Evolutionary conservation across 2,797 vertebrate genomes (phyloP).

Genomic region (Mormyrops boulengeri): DNA sequence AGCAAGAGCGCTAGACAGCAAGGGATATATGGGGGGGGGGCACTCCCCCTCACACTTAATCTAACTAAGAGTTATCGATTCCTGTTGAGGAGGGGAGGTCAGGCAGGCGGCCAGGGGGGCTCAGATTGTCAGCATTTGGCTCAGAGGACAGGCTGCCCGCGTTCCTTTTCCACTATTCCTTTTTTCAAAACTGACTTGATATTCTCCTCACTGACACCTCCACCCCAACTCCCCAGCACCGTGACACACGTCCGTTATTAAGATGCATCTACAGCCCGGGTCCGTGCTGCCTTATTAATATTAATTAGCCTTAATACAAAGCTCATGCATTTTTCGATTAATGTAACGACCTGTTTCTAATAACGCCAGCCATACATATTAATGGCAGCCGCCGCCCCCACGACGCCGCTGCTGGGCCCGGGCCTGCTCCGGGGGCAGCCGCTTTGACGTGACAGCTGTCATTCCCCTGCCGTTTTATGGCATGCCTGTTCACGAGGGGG

Average conservation of each 20-base stretch:
- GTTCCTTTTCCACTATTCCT: background rate
- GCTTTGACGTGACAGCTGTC: background rate
- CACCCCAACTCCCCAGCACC: slow-evolving; percentile 11
- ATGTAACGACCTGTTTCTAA: slow-evolving; percentile 41
- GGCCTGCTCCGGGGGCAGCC: slow-evolving; percentile 25
- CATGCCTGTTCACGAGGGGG: background rate
- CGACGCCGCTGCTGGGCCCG: background rate
- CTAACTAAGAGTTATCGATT: background rate
- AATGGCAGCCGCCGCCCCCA: slow-evolving; percentile 13
- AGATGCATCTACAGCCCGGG: slow-evolving; percentile 32
- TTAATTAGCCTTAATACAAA: slow-evolving; percentile 46
- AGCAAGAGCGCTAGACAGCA: background rate
- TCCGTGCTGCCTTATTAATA: slow-evolving; percentile 44
- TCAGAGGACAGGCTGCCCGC: background rate
- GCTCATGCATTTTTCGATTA: slow-evolving; percentile 46
- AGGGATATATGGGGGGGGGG: background rate
- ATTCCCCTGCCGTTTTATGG: background rate
- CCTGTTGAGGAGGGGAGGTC: background rate
- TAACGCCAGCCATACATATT: slow-evolving; percentile 39
- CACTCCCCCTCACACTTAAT: background rate
- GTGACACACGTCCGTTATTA: slow-evolving; percentile 39
- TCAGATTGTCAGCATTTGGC: background rate
- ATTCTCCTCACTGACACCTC: slow-evolving; percentile 33
- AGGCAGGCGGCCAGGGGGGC: background rate
- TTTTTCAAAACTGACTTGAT: slow-evolving; percentile 29